Evolutionary conservation across 2,797 vertebrate genomes (phyloP).

Genomic region (Synanceia verrucosa): DNA sequence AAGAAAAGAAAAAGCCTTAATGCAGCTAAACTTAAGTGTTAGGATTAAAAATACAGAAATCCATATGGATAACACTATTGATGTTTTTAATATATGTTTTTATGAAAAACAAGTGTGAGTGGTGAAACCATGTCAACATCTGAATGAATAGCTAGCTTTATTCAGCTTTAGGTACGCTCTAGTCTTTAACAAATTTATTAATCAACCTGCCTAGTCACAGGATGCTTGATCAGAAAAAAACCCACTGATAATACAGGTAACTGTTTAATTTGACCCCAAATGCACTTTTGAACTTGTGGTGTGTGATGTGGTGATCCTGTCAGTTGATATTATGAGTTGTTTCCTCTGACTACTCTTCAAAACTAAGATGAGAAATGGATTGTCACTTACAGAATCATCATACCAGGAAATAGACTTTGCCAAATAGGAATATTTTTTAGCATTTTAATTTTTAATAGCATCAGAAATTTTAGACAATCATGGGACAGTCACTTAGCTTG

Average conservation of each 20-base stretch:
- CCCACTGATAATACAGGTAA: constrained; percentile 19
- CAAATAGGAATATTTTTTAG: not conserved
- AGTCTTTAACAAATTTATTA: constrained; percentile 27
- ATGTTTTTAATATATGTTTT: constrained; percentile 78
- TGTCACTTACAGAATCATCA: constrained; percentile 27
- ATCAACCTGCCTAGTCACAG: constrained; percentile 23
- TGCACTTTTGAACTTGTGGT: constrained; percentile 68
- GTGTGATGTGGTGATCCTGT: constrained; percentile 4
- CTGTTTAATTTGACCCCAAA: constrained; percentile 45
- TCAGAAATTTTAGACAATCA: constrained; percentile 49
- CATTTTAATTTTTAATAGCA: not conserved
- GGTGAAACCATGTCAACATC: constrained; percentile 67
- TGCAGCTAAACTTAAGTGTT: constrained; percentile 77
- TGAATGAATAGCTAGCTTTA: constrained; percentile 46
- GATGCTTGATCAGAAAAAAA: not conserved
- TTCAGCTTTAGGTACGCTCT: constrained; percentile 39
- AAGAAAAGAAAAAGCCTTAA: constrained; percentile 78
- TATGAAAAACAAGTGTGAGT: constrained; percentile 65
- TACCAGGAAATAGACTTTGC: not conserved
- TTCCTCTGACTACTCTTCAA: constrained; percentile 14
- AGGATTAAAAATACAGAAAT: constrained; percentile 63
- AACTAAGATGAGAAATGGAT: constrained; percentile 3
- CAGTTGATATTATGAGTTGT: constrained; percentile 29
- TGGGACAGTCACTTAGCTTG: not conserved
- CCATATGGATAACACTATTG: constrained; percentile 60